Conservation (phyloP, 2,888 invertebrate genomes). For the Diaphora mendica region DNA sequence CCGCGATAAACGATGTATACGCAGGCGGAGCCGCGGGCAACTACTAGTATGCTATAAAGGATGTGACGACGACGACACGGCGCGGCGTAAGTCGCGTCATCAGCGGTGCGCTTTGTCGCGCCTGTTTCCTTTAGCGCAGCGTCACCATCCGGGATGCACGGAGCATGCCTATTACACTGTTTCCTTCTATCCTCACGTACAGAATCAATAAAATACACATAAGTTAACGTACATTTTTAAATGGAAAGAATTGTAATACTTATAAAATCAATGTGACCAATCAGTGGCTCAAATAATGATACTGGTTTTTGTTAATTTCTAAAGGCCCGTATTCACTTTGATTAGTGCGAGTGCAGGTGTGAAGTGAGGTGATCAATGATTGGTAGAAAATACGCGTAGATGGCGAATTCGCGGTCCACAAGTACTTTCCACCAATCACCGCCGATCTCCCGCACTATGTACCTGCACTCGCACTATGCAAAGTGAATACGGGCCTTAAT, state of each 20-base stretch:
- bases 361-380: too few relatives aligned
- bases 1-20: too few relatives aligned
- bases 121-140: conserved; percentile 64
- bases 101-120: conserved; percentile 42
- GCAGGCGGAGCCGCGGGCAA: too few relatives aligned
- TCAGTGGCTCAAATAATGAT: neutral
- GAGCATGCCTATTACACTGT: conserved; percentile 58
- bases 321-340: too few relatives aligned
- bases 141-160: conserved; percentile 70
- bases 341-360: too few relatives aligned
- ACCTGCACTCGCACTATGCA: too few relatives aligned
- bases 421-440: too few relatives aligned
- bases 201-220: conserved; percentile 32
- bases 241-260: neutral
- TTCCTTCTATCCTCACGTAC: conserved; percentile 65
- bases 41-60: conserved; percentile 42
- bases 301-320: neutral
- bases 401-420: too few relatives aligned
- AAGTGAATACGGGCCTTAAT: too few relatives aligned
- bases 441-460: too few relatives aligned
- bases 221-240: neutral
- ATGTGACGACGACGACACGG: conserved; percentile 45
- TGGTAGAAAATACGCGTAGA: too few relatives aligned
- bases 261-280: neutral
- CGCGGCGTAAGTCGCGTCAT: conserved; percentile 37